These are phyloP conservation scores for Poeciliopsis turneri DNA, from an alignment of 2,797 vertebrate species.

Conservation along the genomic window DNA sequence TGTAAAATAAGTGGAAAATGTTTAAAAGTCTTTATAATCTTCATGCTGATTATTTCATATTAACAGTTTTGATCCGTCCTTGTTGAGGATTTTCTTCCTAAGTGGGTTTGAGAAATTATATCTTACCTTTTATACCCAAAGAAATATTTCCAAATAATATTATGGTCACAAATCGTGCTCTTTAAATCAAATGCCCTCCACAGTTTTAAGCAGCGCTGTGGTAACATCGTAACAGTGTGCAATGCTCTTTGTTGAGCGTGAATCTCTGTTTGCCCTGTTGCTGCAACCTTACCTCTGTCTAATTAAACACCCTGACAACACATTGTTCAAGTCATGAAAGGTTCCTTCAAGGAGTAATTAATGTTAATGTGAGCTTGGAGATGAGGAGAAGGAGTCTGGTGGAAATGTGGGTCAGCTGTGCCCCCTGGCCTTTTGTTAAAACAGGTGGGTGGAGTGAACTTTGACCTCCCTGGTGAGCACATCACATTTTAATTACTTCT, in stretches of 20 bases:
- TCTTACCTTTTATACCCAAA: neutral
- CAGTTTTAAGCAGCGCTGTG: neutral
- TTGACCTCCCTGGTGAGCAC: constrained; percentile 40
- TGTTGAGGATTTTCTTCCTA: neutral
- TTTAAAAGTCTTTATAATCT: neutral
- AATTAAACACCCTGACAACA: constrained; percentile 26
- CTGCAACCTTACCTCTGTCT: constrained; percentile 2
- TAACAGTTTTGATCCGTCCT: neutral
- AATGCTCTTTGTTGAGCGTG: neutral
- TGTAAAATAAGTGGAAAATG: neutral
- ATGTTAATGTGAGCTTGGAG: constrained; percentile 8
- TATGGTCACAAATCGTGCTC: neutral
- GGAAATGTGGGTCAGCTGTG: constrained; percentile 31
- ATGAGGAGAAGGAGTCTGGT: constrained; percentile 1
- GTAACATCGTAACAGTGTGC: neutral
- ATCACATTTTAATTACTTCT: constrained; percentile 36
- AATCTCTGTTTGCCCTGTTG: constrained; percentile 14
- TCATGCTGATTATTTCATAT: neutral
- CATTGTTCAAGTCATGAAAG: constrained; percentile 20
- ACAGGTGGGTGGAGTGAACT: constrained; percentile 58
- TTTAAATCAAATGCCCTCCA: neutral
- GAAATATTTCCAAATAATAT: neutral
- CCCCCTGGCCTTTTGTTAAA: constrained; percentile 39
- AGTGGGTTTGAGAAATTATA: neutral
- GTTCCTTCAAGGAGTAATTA: constrained; percentile 27